phyloP scores from a whole-genome alignment of 2,113 vertebrate genomes.

The Ceyx cyanopectus region DNA sequence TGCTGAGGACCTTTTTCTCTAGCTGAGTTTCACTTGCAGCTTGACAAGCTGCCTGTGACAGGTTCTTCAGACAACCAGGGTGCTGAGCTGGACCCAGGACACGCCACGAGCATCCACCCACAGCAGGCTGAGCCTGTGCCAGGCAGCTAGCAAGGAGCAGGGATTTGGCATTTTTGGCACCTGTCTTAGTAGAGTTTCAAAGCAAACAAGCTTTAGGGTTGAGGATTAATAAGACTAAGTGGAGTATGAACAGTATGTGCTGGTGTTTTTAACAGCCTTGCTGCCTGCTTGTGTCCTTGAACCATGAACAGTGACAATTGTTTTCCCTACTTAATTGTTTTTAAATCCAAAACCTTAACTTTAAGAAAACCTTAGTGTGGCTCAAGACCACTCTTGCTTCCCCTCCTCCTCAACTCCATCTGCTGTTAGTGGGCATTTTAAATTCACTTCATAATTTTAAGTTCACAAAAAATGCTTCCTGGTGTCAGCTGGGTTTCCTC shows the following conservation, averaged over 20 bases:
- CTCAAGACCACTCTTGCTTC: background rate
- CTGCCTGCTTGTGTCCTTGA: background rate
- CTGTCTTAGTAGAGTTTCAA: background rate
- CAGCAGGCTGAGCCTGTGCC: rapidly evolving
- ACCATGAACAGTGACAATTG: background rate
- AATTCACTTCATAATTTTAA: background rate
- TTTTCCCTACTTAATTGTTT: background rate
- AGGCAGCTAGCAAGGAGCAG: rapidly evolving
- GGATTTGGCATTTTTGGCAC: background rate
- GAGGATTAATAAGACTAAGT: background rate
- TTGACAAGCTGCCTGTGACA: rapidly evolving
- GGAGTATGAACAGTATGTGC: background rate
- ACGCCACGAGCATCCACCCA: rapidly evolving
- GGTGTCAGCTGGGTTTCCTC: background rate
- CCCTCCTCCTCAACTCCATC: background rate
- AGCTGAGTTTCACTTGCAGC: background rate
- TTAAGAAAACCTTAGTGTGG: background rate
- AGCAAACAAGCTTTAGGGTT: background rate
- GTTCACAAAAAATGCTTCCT: background rate
- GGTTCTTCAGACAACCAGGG: rapidly evolving
- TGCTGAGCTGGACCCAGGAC: background rate
- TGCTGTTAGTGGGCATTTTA: background rate
- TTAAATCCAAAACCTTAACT: background rate
- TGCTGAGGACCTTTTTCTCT: background rate
- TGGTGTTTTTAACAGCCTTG: background rate